A percentile compares a stretch with the other conserved stretches of the same genome.
Conservation (phyloP, 2,797 vertebrate genomes). For the Poeciliopsis turneri region DNA sequence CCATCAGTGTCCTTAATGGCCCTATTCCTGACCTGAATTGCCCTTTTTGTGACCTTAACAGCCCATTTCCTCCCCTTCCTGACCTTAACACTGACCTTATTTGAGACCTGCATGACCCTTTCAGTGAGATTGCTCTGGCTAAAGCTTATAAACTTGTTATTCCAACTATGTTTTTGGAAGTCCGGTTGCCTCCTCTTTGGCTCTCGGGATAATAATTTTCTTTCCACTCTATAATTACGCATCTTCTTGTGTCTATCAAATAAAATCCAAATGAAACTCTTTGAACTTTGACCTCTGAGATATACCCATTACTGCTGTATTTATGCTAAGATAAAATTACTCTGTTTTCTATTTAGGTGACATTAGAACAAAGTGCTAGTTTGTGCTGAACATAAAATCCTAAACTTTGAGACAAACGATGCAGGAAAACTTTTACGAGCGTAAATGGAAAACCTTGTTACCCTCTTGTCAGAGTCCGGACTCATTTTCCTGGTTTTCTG, state of each 20-base stretch:
- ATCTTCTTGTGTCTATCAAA: neutral
- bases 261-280: neutral
- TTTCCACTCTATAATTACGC: neutral
- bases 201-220: neutral
- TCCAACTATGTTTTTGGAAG: neutral
- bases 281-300: neutral
- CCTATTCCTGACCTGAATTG: neutral
- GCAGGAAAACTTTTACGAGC: neutral
- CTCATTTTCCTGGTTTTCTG: constrained; percentile 90
- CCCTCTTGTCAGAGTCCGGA: constrained; percentile 90
- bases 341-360: neutral
- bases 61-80: neutral
- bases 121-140: neutral
- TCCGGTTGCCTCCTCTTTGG: neutral
- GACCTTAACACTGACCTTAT: too few species aligned
- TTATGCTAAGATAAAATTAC: neutral
- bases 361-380: neutral
- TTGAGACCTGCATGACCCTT: too few species aligned
- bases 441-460: constrained; percentile 48
- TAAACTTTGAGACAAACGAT: neutral
- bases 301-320: neutral
- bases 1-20: neutral
- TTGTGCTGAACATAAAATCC: neutral
- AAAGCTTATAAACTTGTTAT: neutral
- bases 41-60: neutral